Conservation (phyloP, 2,888 invertebrate species). For the Dicranocentrus wangi region DNA sequence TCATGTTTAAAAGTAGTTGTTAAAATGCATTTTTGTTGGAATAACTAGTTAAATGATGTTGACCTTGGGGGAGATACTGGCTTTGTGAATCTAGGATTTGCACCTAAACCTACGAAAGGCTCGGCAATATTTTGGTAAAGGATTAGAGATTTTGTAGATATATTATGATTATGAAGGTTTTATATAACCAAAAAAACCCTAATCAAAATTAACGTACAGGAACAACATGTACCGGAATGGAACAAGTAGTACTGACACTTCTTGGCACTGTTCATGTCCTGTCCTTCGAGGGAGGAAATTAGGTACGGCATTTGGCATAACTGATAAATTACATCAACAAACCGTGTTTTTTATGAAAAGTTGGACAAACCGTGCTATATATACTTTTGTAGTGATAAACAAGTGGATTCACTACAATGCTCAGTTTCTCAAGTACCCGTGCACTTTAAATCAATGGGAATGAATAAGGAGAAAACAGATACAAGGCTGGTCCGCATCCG, state of each 20-base stretch:
- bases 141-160: too few species aligned
- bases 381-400: constrained; percentile 4
- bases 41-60: constrained; percentile 15
- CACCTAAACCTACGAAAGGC: not conserved
- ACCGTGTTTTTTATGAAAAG: not conserved
- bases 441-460: constrained; percentile 1
- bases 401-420: not conserved
- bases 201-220: not conserved
- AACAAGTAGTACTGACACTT: not conserved
- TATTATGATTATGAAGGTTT: not conserved
- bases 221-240: not conserved
- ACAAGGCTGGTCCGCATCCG: too few species aligned
- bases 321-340: not conserved
- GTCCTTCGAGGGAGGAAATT: not conserved
- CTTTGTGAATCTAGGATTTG: not conserved
- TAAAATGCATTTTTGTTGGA: too few species aligned
- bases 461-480: too few species aligned
- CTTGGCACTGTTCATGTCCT: not conserved
- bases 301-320: not conserved
- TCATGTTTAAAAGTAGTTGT: too few species aligned
- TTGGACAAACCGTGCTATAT: not conserved
- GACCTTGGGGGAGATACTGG: not conserved
- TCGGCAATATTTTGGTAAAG: constrained; percentile 1
- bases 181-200: not conserved
- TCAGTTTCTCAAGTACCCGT: not conserved